Conservation (phyloP, 2,113 vertebrate species). For the Accipiter virgatus region DNA sequence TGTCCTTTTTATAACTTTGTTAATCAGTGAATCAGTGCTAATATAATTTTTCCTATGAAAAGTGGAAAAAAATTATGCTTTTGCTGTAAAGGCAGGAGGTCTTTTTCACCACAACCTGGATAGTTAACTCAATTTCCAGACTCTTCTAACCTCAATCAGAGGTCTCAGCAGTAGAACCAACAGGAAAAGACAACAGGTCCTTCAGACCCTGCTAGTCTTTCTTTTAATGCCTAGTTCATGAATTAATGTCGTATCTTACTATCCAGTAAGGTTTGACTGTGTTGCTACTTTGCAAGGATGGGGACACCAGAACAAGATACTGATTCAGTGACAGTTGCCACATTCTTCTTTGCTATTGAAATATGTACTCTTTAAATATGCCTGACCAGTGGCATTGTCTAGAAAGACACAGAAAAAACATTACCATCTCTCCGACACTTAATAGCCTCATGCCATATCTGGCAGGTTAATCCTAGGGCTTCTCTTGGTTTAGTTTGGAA, state of each 20-base stretch:
- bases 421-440: not conserved
- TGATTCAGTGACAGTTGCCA: not conserved
- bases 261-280: not conserved
- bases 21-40: not conserved
- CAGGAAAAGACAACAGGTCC: not conserved
- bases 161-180: not conserved
- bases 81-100: not conserved
- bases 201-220: not conserved
- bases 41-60: not conserved
- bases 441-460: not conserved
- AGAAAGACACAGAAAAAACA: not conserved
- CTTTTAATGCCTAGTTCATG: not conserved
- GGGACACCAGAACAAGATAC: not conserved
- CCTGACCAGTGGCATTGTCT: not conserved
- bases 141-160: not conserved
- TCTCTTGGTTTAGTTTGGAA: not conserved
- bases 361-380: not conserved
- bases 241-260: fast-evolving
- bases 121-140: not conserved
- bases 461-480: not conserved
- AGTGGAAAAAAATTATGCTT: not conserved
- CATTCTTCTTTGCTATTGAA: not conserved
- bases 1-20: not conserved
- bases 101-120: not conserved
- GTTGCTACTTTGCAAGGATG: not conserved